phyloP scores from a whole-genome alignment of 2,797 vertebrate species.

The Parauchenoglanis ngamensis region DNA sequence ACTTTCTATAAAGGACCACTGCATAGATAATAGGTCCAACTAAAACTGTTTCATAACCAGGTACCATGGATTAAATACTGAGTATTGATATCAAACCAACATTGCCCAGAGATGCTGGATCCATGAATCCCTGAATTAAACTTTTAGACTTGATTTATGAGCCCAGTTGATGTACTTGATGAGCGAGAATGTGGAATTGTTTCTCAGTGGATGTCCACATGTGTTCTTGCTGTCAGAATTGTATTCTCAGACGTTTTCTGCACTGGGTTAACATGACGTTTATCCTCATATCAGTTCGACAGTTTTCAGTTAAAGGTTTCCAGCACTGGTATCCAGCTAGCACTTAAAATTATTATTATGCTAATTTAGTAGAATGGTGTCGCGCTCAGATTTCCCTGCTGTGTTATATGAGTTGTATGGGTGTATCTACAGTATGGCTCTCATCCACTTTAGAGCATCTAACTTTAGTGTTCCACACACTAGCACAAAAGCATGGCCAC shows the following conservation, averaged over 20 bases:
- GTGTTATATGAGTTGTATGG: constrained; percentile 5
- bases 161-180: constrained; percentile 5
- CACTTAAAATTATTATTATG: neutral
- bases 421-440: neutral
- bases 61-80: constrained; percentile 27
- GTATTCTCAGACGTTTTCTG: constrained; percentile 4
- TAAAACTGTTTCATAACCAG: constrained; percentile 15
- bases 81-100: constrained; percentile 23
- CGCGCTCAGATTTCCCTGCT: neutral
- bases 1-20: constrained; percentile 22
- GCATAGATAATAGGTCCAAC: neutral
- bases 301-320: constrained; percentile 6
- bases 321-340: neutral
- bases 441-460: neutral
- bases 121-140: neutral
- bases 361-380: neutral
- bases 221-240: neutral
- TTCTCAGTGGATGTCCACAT: constrained; percentile 1
- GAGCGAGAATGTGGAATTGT: neutral
- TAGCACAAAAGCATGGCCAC: neutral
- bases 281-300: constrained; percentile 2
- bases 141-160: constrained; percentile 15
- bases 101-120: neutral
- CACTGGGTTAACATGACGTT: constrained; percentile 2
- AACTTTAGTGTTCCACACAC: constrained; percentile 15